These are phyloP conservation scores for Athene noctua DNA, from an alignment of 2,113 vertebrate genomes.

Conservation along the genomic window DNA sequence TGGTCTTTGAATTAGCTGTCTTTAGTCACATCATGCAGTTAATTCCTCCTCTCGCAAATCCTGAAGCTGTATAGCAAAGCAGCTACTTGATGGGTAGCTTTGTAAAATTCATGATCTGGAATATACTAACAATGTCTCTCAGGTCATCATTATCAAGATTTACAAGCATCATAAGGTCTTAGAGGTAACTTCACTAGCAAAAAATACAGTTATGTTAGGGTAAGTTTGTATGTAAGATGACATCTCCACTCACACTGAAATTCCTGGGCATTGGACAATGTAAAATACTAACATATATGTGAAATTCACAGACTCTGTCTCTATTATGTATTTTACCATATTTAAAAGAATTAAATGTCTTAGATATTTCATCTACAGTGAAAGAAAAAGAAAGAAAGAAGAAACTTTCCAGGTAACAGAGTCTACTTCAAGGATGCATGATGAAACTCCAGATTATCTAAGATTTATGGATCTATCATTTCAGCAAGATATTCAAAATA, in stretches of 20 bases:
- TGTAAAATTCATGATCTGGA: conserved; percentile 36
- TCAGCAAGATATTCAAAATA: conserved; percentile 22
- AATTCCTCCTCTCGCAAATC: neutral
- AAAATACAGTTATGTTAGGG: neutral
- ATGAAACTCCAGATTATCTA: neutral
- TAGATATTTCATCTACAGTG: neutral
- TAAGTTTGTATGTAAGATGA: neutral
- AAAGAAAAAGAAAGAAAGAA: neutral
- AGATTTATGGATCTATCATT: neutral
- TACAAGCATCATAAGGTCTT: conserved; percentile 17
- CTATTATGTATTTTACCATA: neutral
- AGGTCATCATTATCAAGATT: conserved; percentile 55
- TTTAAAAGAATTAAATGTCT: neutral
- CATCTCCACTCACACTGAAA: neutral
- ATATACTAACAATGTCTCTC: conserved; percentile 46
- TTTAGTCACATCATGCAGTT: conserved; percentile 13
- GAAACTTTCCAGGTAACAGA: neutral
- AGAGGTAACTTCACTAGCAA: neutral
- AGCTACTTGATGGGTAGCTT: conserved; percentile 19
- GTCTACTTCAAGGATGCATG: neutral
- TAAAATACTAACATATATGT: neutral
- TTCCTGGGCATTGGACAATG: neutral
- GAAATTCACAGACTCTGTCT: neutral
- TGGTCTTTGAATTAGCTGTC: conserved; percentile 20
- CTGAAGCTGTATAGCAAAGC: neutral